A percentile compares a stretch with the other conserved stretches of the same genome.
phyloP scores from a whole-genome alignment of 2,797 vertebrate genomes.

The Danio tinwini region DNA sequence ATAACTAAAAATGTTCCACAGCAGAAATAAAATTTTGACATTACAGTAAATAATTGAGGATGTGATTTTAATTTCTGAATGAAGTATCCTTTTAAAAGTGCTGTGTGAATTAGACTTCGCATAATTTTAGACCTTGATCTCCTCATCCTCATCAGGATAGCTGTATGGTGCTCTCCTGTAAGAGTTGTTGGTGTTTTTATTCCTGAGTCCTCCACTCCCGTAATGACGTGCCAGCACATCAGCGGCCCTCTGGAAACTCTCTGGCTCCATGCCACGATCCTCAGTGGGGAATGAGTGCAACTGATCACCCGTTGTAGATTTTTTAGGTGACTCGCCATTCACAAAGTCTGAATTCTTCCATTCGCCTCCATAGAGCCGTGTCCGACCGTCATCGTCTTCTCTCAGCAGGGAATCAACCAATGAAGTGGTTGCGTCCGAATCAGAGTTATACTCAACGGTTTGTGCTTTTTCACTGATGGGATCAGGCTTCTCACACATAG shows the following conservation, averaged over 20 bases:
- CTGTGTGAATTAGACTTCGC: slow-evolving; percentile 9
- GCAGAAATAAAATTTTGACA: not conserved
- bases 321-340: slow-evolving; percentile 64
- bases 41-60: not conserved
- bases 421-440: slow-evolving; percentile 70
- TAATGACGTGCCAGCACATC: slow-evolving; percentile 81
- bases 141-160: slow-evolving; percentile 87
- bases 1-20: not conserved
- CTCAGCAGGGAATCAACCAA: slow-evolving; percentile 77
- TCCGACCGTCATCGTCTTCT: slow-evolving; percentile 72
- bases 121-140: slow-evolving; percentile 88
- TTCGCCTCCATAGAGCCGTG: slow-evolving; percentile 67
- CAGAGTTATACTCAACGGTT: slow-evolving; percentile 66
- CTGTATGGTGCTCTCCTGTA: slow-evolving; percentile 78
- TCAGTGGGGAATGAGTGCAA: slow-evolving; percentile 55
- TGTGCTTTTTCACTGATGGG: slow-evolving; percentile 64
- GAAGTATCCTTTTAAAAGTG: slow-evolving; percentile 6
- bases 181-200: slow-evolving; percentile 57
- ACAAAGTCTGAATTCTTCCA: slow-evolving; percentile 67
- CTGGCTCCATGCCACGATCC: slow-evolving; percentile 71
- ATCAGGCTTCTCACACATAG: slow-evolving; percentile 63
- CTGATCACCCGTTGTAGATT: slow-evolving; percentile 55
- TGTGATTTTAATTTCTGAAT: not conserved
- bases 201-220: slow-evolving; percentile 62
- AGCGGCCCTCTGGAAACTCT: slow-evolving; percentile 78